Base-by-base conservation (phyloP, 2,888 invertebrate species). In the Amphipyra tragopoginis region DNA sequence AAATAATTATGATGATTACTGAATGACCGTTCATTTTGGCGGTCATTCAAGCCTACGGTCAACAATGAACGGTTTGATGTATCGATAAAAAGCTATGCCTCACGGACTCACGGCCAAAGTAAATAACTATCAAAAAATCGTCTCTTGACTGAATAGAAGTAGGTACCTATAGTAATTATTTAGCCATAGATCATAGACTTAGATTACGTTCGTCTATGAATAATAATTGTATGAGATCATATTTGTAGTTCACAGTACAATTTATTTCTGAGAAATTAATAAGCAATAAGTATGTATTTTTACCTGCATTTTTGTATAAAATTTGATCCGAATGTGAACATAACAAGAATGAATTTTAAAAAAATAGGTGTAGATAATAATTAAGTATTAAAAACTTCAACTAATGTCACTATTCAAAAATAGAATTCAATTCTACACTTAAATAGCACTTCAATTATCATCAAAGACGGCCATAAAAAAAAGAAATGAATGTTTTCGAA, bases 391-490 rank as follows among this genome's bases (percentile, higher is more conserved):
- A 52, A 15, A 15, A 44, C 15, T 39, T 8, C 47, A 54, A 56
- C 49, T 42, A 21, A 55, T 6, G 7, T 33, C 13, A 26, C 34
- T 11, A 54, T 57, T 63, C 45, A 57, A 66, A 63, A 70, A 72
- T 26, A 54, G 47, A 76, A 65, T 53, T 58, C 56, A 54, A 58
- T 66, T 65, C 21, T 40, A 36, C 58, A 4, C 13, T 33, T 33
- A 13, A 53, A 65, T 34, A 49, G 11, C 42, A n/a, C 11, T 53
- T 48, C 53, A 60, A 61, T 75, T 65, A 62, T 72, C 58, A 63
- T 67, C 66, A 63, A 49, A 45, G 61, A 51, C 58, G 2, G 9
- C 45, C 7, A 4, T 9, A 50, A 49, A 56, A 70, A 44, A 51
- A 72, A 57, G 15, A 57, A 62, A 54, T 14, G 33, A 63, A 51